Base-by-base conservation (phyloP, 2,113 vertebrate genomes). In the Eolophus roseicapilla region DNA sequence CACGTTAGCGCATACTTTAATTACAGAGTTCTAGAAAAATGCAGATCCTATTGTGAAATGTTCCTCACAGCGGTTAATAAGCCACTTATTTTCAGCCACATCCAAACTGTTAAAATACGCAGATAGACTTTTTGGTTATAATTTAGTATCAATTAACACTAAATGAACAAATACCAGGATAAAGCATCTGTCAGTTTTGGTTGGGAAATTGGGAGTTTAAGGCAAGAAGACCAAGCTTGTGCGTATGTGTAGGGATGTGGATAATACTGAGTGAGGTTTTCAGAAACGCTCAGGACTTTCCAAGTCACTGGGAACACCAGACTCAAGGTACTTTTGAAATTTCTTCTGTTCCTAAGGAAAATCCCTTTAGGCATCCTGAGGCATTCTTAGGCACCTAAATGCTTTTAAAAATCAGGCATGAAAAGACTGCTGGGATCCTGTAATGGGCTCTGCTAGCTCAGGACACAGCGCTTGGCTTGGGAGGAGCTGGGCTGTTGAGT, bases 1-100 rank as follows among this genome's bases (percentile, higher is more conserved):
- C 95, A 97, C 43, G 88, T 98, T 97, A 97, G 95, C 23, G 33
- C 95, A 92, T 96, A 97, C 96, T 98, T 98, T 97, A 97, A 97
- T 97, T 96, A 96, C 96, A 88, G 88, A 87, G 87, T 85, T 95
- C 92, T 77, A 93, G 89, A 97, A 92, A 97, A 97, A 95, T 96
- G 89, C 91, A 96, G 90, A 96, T 94, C 59, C 81, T 90, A 39
- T 97, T 95, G 93, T 96, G 93, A 94, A 96, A 95, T 91, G 64
- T 95, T 92, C 82, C 76, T 91, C 92, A 68, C 50, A 94, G 93
- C 91, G 74, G 69, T 86, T 92, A 94, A 94, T 89, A 95, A 92
- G 59, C 86, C 88, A 63, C 81, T 96, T 92, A 55, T 85, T 95
- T 96, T 90, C 5, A 3, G 69, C 46, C 60, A 57, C 7, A 11